Base-by-base conservation (phyloP, 2,888 invertebrate genomes). In the Ariolimax columbianus region DNA sequence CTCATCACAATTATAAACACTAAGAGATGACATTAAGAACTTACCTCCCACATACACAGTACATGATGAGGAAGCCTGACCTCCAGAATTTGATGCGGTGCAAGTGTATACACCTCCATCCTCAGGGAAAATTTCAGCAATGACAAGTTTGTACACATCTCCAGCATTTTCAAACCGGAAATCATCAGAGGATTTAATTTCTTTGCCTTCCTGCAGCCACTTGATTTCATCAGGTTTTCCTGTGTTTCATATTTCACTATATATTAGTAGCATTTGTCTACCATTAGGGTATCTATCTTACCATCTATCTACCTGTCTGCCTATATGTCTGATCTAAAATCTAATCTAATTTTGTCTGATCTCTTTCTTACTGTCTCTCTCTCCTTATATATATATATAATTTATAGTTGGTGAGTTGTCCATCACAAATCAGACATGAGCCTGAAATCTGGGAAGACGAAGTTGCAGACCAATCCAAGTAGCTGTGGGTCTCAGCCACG, bases 171-270 rank as follows among this genome's bases (percentile, higher is more conserved):
- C 96, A 94, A 98, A 98, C 94, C 97, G 97, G 96, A 98, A 98
- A 95, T 98, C 98, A 95, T 98, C 98, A 93, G 97, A 97, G 0
- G 98, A 97, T 93, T 98, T 98, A 92, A 99, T 98, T 95, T 98
- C 98, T 94, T 98, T 98, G 95, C 98, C 98, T 94, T 98, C 98
- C 95, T 98, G 98, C 80, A 98, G 95, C 99, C 99, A 99, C 33
- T 77, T 77, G 36, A 98, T 96, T 0, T 98, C 97, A 0, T 98
- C 97, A 93, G 98, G 98, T 90, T 97, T 96, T 80, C 98, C 98
- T 95, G 90, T 30, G 51, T 33, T 47, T 75, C 7, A 75, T 1
- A 47, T 47, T 23, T 55, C 23, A 14, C 14, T 7, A 47, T 47
- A 14, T 47, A 36, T 66, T n/a, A 47, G 9, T 14, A 11, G 7